Evolutionary conservation across 2,113 vertebrate genomes (phyloP), one percentile per base, ranked within the genome.

Genomic region (Colius striatus): DNA sequence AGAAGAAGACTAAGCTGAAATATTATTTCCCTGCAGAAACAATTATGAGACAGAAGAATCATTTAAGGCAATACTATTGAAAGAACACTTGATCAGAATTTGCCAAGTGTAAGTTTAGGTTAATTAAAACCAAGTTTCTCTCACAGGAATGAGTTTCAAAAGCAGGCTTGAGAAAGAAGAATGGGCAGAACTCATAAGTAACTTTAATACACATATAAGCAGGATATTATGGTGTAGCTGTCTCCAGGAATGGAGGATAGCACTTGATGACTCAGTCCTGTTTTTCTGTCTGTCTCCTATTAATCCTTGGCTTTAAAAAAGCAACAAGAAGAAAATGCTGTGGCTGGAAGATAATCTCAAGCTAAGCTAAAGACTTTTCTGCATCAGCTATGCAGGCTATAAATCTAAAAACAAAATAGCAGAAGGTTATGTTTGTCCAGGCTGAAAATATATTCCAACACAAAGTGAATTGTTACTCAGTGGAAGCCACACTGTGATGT

Each of bases 241-340:
- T 65, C 84, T 92, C 38, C 66, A 93, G 73, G 41, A 96, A 29
- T 12, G 54, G 38, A 81, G 45, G 73, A 84, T 30, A 87, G 61
- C 25, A 57, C 27, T 91, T 53, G 29, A 54, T 91, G 84, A 91
- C 26, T 89, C 77, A 92, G 53, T 66, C 36, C 41, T 73, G 1
- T 61, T 41, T 79, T 92, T 91, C 63, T 92, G 57, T 75, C 86
- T 87, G 71, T 86, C 61, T 93, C 50, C 27, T 86, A 78, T 96
- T 95, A 95, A 90, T 68, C 72, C 19, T 89, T 84, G 85, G 90
- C 79, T 89, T 94, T 74, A 57, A 70, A 95, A 81, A 72, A 67
- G 5, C 19, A 86, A 48, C 38, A 67, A 26, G 2, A 67, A 84
- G 38, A 92, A 97, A 93, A 93, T 61, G 22, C 14, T 71, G 32